A percentile compares a stretch with the other conserved stretches of the same genome.
These are phyloP conservation scores for Colostygia pectinataria DNA, from an alignment of 2,888 invertebrate species.

Conservation along the genomic window DNA sequence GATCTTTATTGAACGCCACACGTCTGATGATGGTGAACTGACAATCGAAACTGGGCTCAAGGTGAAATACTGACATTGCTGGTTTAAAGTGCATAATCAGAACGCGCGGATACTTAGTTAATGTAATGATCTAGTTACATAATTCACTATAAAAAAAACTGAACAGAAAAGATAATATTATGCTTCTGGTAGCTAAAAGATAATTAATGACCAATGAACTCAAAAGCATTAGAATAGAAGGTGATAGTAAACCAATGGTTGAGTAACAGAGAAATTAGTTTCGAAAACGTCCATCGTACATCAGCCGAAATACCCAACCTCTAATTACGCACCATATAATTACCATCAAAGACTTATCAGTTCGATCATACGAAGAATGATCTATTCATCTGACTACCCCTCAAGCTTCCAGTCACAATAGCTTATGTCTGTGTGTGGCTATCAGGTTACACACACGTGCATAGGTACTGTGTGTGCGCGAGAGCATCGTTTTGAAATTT, in stretches of 20 bases:
- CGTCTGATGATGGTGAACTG: slow-evolving; percentile 43
- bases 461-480: slow-evolving; percentile 21
- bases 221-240: background rate
- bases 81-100: slow-evolving; percentile 13
- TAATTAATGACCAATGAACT: background rate
- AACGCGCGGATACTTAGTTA: background rate
- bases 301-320: slow-evolving; percentile 21
- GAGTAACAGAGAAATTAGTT: slow-evolving; percentile 11
- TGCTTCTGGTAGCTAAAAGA: background rate
- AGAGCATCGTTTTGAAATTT: slow-evolving; percentile 34
- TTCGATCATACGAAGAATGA: slow-evolving; percentile 24
- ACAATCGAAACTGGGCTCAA: slow-evolving; percentile 44
- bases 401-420: slow-evolving; percentile 23
- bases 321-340: slow-evolving; percentile 28
- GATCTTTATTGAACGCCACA: slow-evolving; percentile 57
- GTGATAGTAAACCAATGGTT: slow-evolving; percentile 10
- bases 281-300: slow-evolving; percentile 16
- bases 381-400: slow-evolving; percentile 29
- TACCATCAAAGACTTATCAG: slow-evolving; percentile 29
- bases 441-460: slow-evolving; percentile 38
- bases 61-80: slow-evolving; percentile 51
- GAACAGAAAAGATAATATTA: too few relatives aligned
- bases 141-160: too few relatives aligned
- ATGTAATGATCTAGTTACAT: background rate
- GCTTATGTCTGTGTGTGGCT: slow-evolving; percentile 27